phyloP scores from a whole-genome alignment of 1,140 invertebrate genomes.

The Drosophila miranda region DNA sequence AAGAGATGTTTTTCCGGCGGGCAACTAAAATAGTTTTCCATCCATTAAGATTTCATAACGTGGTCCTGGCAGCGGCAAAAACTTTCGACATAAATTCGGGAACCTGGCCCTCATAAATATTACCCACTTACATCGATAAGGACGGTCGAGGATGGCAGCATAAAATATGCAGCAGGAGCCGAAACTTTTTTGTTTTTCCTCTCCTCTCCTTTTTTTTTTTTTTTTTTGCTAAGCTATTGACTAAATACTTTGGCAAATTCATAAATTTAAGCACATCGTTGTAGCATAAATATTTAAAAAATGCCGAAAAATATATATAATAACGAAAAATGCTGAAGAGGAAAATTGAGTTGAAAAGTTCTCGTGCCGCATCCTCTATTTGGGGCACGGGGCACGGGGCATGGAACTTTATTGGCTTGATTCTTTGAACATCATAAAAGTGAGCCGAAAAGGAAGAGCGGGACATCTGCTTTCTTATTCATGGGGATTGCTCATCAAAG shows the following conservation, averaged over 20 bases:
- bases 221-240: constrained; percentile 65
- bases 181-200: constrained; percentile 45
- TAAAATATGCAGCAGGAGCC: constrained; percentile 64
- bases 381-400: constrained; percentile 17
- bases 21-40: constrained; percentile 20
- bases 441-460: neutral
- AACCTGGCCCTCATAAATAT: constrained; percentile 56
- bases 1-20: neutral
- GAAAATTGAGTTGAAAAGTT: constrained; percentile 74
- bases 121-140: constrained; percentile 57
- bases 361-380: constrained; percentile 1
- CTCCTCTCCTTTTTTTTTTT: constrained; percentile 5
- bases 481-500: constrained; percentile 71
- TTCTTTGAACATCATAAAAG: constrained; percentile 60
- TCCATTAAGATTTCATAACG: constrained; percentile 56
- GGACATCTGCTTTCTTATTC: constrained; percentile 66
- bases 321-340: constrained; percentile 43
- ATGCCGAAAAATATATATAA: constrained; percentile 26
- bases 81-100: constrained; percentile 72
- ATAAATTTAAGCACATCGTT: constrained; percentile 70
- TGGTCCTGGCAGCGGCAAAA: constrained; percentile 24
- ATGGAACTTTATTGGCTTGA: constrained; percentile 67
- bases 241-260: constrained; percentile 80
- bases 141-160: constrained; percentile 10
- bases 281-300: constrained; percentile 77